Evolutionary conservation across 1,140 invertebrate species (phyloP).

Genomic region (Phymastichus coffea): DNA sequence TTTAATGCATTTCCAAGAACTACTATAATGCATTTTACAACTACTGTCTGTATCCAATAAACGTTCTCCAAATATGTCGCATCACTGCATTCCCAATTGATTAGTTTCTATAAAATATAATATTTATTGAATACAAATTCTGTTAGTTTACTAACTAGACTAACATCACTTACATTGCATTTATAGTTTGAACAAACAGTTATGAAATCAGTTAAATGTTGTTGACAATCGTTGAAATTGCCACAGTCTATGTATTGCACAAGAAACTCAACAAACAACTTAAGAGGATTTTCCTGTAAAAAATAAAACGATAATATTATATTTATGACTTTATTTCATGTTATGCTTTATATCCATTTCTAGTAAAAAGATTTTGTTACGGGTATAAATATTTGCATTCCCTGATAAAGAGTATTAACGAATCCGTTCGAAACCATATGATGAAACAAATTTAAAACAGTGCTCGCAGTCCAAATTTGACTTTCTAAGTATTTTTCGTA

Average conservation of each 20-base stretch:
- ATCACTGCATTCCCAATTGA: slow-evolving; percentile 44
- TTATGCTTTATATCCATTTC: not conserved
- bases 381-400: slow-evolving; percentile 65
- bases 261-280: slow-evolving; percentile 57
- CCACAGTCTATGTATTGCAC: slow-evolving; percentile 40
- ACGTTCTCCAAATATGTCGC: slow-evolving; percentile 43
- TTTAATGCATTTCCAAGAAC: slow-evolving; percentile 58
- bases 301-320: slow-evolving; percentile 13
- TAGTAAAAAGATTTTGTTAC: slow-evolving; percentile 48
- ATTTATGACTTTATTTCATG: not conserved
- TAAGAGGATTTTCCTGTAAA: slow-evolving; percentile 62
- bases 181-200: slow-evolving; percentile 37
- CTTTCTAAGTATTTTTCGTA: slow-evolving; percentile 48
- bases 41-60: slow-evolving; percentile 60
- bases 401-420: slow-evolving; percentile 59
- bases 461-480: slow-evolving; percentile 44
- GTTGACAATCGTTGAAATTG: slow-evolving; percentile 41
- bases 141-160: not conserved
- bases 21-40: slow-evolving; percentile 57
- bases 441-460: slow-evolving; percentile 57
- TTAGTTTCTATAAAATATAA: slow-evolving; percentile 38
- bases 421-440: slow-evolving; percentile 56
- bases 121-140: slow-evolving; percentile 9
- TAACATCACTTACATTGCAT: slow-evolving; percentile 37
- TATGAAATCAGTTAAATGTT: slow-evolving; percentile 42